Base-by-base conservation (phyloP, 2,888 invertebrate species). In the Ditylenchus weischeri region DNA sequence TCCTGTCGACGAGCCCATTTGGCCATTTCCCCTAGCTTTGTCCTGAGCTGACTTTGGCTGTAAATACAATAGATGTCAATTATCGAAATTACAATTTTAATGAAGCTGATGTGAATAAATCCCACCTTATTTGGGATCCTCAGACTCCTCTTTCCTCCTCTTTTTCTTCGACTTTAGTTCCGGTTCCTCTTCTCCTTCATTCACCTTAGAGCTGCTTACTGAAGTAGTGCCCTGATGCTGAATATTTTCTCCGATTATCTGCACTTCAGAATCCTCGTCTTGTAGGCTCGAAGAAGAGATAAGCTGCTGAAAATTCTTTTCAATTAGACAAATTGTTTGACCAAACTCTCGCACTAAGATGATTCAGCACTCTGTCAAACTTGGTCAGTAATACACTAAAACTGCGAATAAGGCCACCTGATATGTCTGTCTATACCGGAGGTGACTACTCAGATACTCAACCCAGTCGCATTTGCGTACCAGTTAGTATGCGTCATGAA, bases 1-100 rank as follows among this genome's bases (percentile, higher is more conserved):
- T 96, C 96, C 73, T 95, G 86, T 15, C 92, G 92, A 79, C 95
- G 92, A 0, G 96, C 98, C 98, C 98, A 98, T 69, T 90, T 88
- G 82, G 90, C 90, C 91, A 91, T 91, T 78, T 91, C 90, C 84
- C 87, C n/a, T 76, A 38, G 74, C 77, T 21, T 82, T 74, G 48
- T 83, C 75, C n/a, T 77, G 75, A 8, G 82, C 79, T 3, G 72
- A 71, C 69, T 84, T 84, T 15, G 76, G 77, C 73, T 85, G 83
- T 84, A 66, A 86, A 70, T 71, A 83, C 70, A 51, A 78, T 72
- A 64, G 74, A 77, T 35, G 62, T 57, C 18, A 49, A 36, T 19
- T 6, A 23, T 69, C 11, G 8, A 18, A 19, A 7, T 19, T 13
- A 13, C 19, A 64, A 29, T 13, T 10, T 29, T 64, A 51, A 19